A percentile compares a stretch with the other conserved stretches of the same genome.
Conservation (phyloP, 2,888 invertebrate species). For the Melangyna quadrimaculata region DNA sequence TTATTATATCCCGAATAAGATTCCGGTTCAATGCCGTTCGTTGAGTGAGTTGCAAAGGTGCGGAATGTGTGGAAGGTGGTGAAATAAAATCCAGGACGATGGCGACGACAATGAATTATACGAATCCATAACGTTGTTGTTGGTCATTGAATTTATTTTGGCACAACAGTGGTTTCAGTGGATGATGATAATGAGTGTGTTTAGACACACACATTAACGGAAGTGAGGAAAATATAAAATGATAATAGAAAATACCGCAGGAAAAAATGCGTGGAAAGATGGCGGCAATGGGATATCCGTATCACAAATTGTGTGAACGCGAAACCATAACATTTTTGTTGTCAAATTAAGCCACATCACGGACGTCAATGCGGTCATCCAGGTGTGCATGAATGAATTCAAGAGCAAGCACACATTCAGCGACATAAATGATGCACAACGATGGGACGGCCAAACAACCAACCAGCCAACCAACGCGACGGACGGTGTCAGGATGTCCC, state of each 20-base stretch:
- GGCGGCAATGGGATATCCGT: slow-evolving; percentile 39
- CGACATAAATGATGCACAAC: not conserved
- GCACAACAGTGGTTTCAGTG: not conserved
- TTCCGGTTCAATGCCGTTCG: slow-evolving; percentile 22
- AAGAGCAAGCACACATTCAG: slow-evolving; percentile 16
- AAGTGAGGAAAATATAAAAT: slow-evolving; percentile 10
- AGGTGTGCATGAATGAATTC: slow-evolving; percentile 54
- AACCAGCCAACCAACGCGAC: not conserved
- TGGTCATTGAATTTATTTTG: slow-evolving; percentile 3
- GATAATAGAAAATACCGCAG: slow-evolving; percentile 2
- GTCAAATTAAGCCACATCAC: slow-evolving; percentile 62
- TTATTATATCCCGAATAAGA: slow-evolving; percentile 28
- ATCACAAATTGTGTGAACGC: slow-evolving; percentile 35
- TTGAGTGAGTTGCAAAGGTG: not conserved
- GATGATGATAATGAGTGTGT: slow-evolving; percentile 21
- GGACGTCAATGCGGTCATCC: slow-evolving; percentile 41
- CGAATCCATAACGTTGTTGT: slow-evolving; percentile 10
- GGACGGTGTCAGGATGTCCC: slow-evolving; percentile 27
- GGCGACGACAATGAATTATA: not conserved
- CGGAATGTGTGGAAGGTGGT: not conserved
- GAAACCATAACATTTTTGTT: slow-evolving; percentile 52
- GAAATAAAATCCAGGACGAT: not conserved
- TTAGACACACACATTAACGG: slow-evolving; percentile 10
- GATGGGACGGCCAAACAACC: not conserved
- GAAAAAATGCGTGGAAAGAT: slow-evolving; percentile 2